These are phyloP conservation scores for Dasyurus viverrinus DNA, from an alignment of 2,113 vertebrate species.

Conservation along the genomic window DNA sequence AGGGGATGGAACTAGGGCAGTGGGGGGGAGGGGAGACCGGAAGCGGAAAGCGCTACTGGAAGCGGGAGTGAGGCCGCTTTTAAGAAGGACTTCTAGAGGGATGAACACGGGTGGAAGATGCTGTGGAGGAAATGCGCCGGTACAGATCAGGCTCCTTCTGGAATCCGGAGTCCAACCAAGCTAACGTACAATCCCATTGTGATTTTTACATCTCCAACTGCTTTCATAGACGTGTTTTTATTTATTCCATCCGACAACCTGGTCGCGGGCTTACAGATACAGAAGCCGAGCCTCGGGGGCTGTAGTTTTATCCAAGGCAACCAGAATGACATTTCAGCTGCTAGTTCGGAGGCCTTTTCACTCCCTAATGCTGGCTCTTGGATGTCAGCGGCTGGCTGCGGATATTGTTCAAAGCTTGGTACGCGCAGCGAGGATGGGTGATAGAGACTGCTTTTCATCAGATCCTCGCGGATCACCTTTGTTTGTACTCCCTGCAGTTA, in stretches of 20 bases:
- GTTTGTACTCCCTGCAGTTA: constrained; percentile 35
- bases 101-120: background rate
- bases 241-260: background rate
- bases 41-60: too few relatives aligned
- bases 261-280: background rate
- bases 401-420: background rate
- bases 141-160: background rate
- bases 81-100: background rate
- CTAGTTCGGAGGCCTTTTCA: background rate
- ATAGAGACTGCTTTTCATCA: background rate
- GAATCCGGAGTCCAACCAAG: background rate
- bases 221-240: background rate
- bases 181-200: too few relatives aligned
- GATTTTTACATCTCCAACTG: background rate
- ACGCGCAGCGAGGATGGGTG: background rate
- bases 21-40: too few relatives aligned
- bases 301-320: background rate
- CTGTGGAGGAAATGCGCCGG: background rate
- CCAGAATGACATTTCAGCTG: background rate
- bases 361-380: background rate
- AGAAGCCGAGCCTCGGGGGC: background rate
- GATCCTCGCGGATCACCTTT: background rate
- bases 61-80: background rate
- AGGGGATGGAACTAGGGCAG: background rate
- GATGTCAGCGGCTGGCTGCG: background rate